A percentile compares a stretch with the other conserved stretches of the same genome.
phyloP scores from a whole-genome alignment of 2,113 vertebrate species.

The Eulacestoma nigropectus region DNA sequence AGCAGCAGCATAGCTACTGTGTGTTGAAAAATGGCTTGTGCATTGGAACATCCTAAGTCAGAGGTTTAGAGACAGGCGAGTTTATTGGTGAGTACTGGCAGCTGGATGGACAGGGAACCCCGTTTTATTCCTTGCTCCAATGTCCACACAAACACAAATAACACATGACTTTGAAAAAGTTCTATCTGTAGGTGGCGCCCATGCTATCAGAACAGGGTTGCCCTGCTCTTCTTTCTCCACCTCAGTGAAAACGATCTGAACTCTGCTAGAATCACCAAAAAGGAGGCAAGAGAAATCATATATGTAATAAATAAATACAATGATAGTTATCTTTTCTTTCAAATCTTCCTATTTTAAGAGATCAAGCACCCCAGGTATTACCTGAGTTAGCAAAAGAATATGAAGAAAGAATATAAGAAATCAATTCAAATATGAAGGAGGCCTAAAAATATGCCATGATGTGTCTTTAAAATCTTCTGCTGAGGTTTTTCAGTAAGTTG shows the following conservation, averaged over 20 bases:
- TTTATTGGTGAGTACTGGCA: neutral
- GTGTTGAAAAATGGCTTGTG: neutral
- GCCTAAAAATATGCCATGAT: neutral
- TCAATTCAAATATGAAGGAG: neutral
- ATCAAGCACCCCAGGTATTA: neutral
- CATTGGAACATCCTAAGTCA: neutral
- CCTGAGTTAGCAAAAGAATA: neutral
- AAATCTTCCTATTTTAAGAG: neutral
- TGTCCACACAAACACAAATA: neutral
- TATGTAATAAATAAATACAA: neutral
- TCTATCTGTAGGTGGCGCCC: neutral
- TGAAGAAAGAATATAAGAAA: neutral
- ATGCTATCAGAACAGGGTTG: neutral
- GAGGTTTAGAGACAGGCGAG: neutral
- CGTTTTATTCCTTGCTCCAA: neutral
- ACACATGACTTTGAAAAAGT: neutral
- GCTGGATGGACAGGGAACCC: neutral
- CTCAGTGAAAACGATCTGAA: neutral
- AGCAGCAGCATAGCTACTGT: neutral
- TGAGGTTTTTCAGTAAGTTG: constrained; percentile 20
- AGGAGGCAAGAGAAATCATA: neutral
- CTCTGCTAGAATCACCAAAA: neutral
- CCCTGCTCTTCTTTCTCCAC: neutral
- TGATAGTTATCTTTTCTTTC: neutral
- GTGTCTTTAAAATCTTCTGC: neutral